Evolutionary conservation across 2,797 vertebrate genomes (phyloP).

Genomic region (Euthynnus affinis): DNA sequence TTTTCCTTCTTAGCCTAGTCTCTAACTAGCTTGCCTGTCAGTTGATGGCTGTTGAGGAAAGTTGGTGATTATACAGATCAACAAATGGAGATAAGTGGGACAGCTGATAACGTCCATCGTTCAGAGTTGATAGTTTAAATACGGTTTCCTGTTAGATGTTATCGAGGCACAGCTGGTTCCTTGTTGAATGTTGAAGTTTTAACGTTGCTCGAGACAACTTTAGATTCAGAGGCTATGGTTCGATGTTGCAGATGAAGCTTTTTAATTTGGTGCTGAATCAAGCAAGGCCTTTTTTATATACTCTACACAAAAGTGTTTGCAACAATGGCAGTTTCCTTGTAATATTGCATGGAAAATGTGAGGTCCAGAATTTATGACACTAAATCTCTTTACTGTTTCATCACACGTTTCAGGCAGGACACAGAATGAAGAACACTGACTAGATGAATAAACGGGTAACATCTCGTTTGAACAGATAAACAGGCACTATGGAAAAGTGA

Average conservation of each 20-base stretch:
- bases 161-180: conserved; percentile 39
- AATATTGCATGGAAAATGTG: not conserved
- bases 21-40: conserved; percentile 17
- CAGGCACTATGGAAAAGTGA: not conserved
- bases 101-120: conserved; percentile 22
- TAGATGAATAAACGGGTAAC: not conserved
- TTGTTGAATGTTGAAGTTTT: conserved; percentile 31
- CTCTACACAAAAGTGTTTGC: conserved; percentile 20
- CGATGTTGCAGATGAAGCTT: conserved; percentile 9
- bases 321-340: not conserved
- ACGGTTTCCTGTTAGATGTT: conserved; percentile 29
- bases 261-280: conserved; percentile 19
- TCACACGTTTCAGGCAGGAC: not conserved
- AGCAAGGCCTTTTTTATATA: conserved; percentile 47
- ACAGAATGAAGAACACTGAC: not conserved
- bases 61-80: conserved; percentile 11
- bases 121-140: conserved; percentile 23
- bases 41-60: conserved; percentile 8
- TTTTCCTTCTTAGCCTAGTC: conserved; percentile 8
- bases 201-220: conserved; percentile 27
- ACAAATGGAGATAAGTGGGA: conserved; percentile 9
- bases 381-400: not conserved
- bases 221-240: conserved; percentile 1
- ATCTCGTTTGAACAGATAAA: not conserved
- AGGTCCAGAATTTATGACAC: not conserved